These are phyloP conservation scores for Zoanthus sociatus DNA, from an alignment of 92 coral and sea anemone genomes.

Conservation along the genomic window DNA sequence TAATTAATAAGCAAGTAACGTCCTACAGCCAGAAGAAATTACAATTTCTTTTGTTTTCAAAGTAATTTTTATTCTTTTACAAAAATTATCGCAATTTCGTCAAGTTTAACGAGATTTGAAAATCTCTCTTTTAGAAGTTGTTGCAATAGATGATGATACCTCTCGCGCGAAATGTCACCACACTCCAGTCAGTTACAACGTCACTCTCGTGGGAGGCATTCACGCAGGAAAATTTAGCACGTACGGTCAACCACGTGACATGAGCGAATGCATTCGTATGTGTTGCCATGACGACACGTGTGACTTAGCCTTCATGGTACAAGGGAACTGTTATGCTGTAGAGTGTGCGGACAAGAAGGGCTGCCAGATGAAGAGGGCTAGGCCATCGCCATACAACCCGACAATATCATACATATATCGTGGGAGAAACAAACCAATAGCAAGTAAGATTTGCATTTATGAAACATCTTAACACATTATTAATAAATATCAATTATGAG, in stretches of 20 bases:
- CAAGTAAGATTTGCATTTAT: slow-evolving; percentile 54
- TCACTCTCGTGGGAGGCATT: slow-evolving; percentile 88
- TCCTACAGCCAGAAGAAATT: no score
- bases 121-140: not conserved
- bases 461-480: not conserved
- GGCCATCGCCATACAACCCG: slow-evolving; percentile 81
- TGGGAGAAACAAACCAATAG: slow-evolving; percentile 75
- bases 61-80: no score
- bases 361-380: slow-evolving; percentile 89
- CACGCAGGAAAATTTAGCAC: slow-evolving; percentile 93
- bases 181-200: slow-evolving; percentile 81
- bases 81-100: no score
- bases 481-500: no score
- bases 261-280: slow-evolving; percentile 86
- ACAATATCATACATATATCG: slow-evolving; percentile 89
- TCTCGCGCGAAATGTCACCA: slow-evolving; percentile 72
- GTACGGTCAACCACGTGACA: slow-evolving; percentile 74
- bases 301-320: slow-evolving; percentile 92
- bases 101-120: no score
- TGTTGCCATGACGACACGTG: slow-evolving; percentile 95
- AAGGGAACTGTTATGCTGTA: slow-evolving; percentile 87
- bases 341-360: slow-evolving; percentile 77
- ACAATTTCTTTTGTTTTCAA: no score
- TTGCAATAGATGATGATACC: slow-evolving; percentile 31
- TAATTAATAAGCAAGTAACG: no score